Base-by-base conservation (phyloP, 2,797 vertebrate species). In the Leptoclinus maculatus region DNA sequence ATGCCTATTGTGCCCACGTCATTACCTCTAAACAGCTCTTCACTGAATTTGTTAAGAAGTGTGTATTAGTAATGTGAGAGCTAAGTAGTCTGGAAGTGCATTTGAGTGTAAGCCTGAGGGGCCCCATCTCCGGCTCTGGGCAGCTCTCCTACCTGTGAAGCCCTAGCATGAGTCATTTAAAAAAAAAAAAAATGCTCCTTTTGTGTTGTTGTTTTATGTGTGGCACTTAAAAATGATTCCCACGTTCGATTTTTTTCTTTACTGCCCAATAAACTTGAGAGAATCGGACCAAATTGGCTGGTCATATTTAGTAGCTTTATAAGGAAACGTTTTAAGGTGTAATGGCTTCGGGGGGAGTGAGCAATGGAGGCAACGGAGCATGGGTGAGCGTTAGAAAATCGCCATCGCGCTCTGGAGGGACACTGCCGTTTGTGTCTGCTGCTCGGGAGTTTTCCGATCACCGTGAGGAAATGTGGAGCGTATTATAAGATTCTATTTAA, bases 251-350 rank as follows among this genome's bases (percentile, higher is more conserved):
- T 54, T 84, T 84, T 21, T 47, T 47, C 21, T 95, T 94, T 94
- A 94, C 60, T 23, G 78, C 84, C 91, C 89, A 90, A 93, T 95
- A 95, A 95, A 95, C 82, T 91, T 88, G 88, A 89, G 88, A 92
- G 86, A 92, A 93, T 93, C 65, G 75, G 85, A 94, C 87, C 83
- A 90, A 94, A 93, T 84, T 92, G 92, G 89, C 87, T 88, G 86
- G 87, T 86, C 90, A 91, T 91, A 90, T 92, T 94, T 93, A 90
- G 91, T 76, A 90, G 85, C 91, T 93, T 95, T 93, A 93, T 94
- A 90, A 91, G 92, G 89, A 94, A 95, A 90, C 84, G 1, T 90
- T 93, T 94, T 93, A 94, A 86, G 92, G 90, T 90, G 80, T 91
- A 92, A 94, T 92, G 92, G 91, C 88, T 92, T 83, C 45, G 60